Percentiles rank a stretch among this genome's conserved stretches.
Conservation (phyloP, 1,140 invertebrate species). For the Drosophila murphyi region DNA sequence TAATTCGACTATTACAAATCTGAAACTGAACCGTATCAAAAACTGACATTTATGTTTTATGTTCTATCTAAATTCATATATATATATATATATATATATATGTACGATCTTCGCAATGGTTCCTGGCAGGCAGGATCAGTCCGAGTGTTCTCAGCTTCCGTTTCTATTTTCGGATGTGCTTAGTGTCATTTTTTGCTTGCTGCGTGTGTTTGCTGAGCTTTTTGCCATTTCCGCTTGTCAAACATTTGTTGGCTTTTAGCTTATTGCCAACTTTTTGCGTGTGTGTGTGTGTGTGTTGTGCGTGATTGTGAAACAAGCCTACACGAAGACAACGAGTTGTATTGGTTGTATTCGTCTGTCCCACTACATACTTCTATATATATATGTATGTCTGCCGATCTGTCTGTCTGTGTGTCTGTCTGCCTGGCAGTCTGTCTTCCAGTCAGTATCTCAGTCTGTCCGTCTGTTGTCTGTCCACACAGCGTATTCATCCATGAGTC, state of each 20-base stretch:
- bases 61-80: too few relatives aligned
- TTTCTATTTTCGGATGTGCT: not conserved
- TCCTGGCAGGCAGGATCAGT: too few relatives aligned
- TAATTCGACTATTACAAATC: too few relatives aligned
- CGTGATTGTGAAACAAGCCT: slow-evolving; percentile 71
- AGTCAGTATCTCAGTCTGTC: not conserved
- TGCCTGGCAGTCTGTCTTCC: not conserved
- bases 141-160: not conserved
- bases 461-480: slow-evolving; percentile 19
- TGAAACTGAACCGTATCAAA: too few relatives aligned
- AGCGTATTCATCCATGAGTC: slow-evolving; percentile 39
- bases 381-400: not conserved
- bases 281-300: slow-evolving; percentile 30
- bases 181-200: slow-evolving; percentile 27
- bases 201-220: slow-evolving; percentile 46
- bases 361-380: slow-evolving; percentile 15
- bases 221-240: slow-evolving; percentile 78
- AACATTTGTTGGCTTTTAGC: slow-evolving; percentile 81
- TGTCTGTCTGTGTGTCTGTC: not conserved
- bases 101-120: too few relatives aligned
- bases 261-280: slow-evolving; percentile 66
- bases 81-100: too few relatives aligned
- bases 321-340: slow-evolving; percentile 58
- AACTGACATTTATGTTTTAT: too few relatives aligned
- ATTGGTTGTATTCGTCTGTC: slow-evolving; percentile 44